Conservation (phyloP, 2,113 vertebrate species). For the Vireo altiloquus region DNA sequence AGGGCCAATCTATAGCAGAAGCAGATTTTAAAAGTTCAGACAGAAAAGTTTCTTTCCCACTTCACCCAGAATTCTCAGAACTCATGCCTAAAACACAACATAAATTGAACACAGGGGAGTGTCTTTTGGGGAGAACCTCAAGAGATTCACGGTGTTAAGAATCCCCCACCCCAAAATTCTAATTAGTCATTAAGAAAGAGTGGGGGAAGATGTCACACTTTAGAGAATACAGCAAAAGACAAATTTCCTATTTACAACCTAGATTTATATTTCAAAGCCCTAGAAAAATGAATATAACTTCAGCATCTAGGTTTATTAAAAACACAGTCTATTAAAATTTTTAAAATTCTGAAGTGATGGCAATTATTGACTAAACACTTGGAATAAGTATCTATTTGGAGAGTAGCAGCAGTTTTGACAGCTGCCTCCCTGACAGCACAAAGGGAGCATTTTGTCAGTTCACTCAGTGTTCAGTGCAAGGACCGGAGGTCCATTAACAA, state of each 20-base stretch:
- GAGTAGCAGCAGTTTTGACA: not conserved
- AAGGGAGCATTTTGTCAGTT: slow-evolving; percentile 5
- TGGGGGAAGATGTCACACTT: not conserved
- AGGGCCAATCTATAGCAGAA: not conserved
- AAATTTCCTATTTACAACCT: not conserved
- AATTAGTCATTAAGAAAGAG: not conserved
- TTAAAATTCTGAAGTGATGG: not conserved
- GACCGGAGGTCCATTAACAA: slow-evolving; percentile 14
- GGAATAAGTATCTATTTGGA: not conserved
- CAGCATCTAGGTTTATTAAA: not conserved
- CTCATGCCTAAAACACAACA: not conserved
- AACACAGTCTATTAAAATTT: not conserved
- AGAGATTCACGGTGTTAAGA: not conserved
- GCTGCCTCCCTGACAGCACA: slow-evolving; percentile 14
- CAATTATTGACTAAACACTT: not conserved
- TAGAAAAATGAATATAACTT: not conserved
- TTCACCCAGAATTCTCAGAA: not conserved
- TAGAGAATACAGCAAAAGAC: not conserved
- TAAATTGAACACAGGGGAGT: not conserved
- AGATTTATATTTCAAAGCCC: not conserved
- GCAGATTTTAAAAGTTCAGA: not conserved
- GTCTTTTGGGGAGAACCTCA: not conserved
- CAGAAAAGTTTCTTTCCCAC: not conserved
- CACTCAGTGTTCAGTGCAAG: not conserved
- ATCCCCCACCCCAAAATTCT: not conserved